These are phyloP conservation scores for Habropoda laboriosa DNA, from an alignment of 1,140 invertebrate genomes.

Conservation along the genomic window DNA sequence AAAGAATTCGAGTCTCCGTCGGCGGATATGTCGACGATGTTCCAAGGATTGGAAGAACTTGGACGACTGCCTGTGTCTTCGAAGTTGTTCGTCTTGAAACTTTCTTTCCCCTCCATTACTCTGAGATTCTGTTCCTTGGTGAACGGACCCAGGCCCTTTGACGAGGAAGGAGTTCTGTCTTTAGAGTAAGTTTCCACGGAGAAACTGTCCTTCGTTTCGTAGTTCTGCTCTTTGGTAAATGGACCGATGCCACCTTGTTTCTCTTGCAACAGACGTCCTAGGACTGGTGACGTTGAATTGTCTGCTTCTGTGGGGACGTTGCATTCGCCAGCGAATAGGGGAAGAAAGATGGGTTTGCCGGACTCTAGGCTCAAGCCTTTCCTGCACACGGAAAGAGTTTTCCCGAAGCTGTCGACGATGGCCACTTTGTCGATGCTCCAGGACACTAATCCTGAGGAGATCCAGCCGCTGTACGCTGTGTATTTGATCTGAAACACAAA, in stretches of 20 bases:
- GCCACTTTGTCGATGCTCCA: constrained; percentile 92
- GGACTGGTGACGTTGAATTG: constrained; percentile 43
- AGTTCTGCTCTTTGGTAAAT: constrained; percentile 77
- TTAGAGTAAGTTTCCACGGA: constrained; percentile 48
- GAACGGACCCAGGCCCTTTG: constrained; percentile 75
- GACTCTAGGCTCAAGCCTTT: constrained; percentile 89
- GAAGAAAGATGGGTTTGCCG: constrained; percentile 86
- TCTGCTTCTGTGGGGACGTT: constrained; percentile 80
- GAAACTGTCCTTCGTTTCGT: constrained; percentile 64
- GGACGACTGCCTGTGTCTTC: constrained; percentile 30
- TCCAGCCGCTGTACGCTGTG: constrained; percentile 95
- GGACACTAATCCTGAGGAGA: constrained; percentile 90
- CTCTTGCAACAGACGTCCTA: constrained; percentile 56
- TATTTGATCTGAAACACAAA: constrained; percentile 88
- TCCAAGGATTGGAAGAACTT: constrained; percentile 70
- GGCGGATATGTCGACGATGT: constrained; percentile 70
- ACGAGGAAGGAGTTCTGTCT: constrained; percentile 49
- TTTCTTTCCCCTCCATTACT: constrained; percentile 21
- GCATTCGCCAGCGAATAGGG: constrained; percentile 90
- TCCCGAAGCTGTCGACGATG: constrained; percentile 92
- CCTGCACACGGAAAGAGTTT: constrained; percentile 90
- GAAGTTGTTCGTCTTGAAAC: constrained; percentile 16
- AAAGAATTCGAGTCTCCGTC: constrained; percentile 76
- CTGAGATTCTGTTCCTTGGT: constrained; percentile 73
- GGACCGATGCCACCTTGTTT: constrained; percentile 66